Evolutionary conservation across 1,140 invertebrate species (phyloP), one percentile per base, ranked within the genome.

Genomic region (Caenorhabditis briggsae): DNA sequence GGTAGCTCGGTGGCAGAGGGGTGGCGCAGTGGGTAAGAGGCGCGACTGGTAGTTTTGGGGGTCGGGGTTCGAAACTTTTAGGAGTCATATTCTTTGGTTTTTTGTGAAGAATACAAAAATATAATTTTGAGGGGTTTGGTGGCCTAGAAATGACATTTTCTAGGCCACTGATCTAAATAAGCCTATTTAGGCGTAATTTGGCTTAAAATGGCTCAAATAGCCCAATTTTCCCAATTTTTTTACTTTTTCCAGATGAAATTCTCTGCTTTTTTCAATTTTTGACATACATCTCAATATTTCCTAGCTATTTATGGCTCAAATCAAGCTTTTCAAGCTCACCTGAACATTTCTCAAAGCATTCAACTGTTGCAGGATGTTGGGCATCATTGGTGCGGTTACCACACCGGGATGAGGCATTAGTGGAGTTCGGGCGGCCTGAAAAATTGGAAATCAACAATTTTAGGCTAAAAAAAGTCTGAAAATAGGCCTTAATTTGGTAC

Each of bases 261-360:
- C 5, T 53, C 50, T 53, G 16, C 5, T 33, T 33, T 33, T 58
- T 58, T 58, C n/a, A 5, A 9, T 12, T 53, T 53, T 53, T 53
- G 50, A 2, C 5, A 53, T 2, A 53, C 2, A 53, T 33, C 33
- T 3, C 33, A 33, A 33, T 33, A 33, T 33, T 33, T 33, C 3
- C 33, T 33, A 33, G 33, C 3, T 3, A 33, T 33, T 25, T 9
- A 20, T 25, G 20, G 9, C 6, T 0, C 0, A 61, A 25, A 25
- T 11, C 8, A 2, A 8, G 11, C 0, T 25, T 25, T 61, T 25
- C 18, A 61, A 61, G 11, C 59, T 33, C 18, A 78, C 70, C 70
- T 78, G 70, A 12, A 78, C 43, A 78, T 78, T 78, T 43, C 70
- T 48, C 43, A 78, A 23, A 18, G 70, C 70, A 23, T 78, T 78